These are phyloP conservation scores for Phrynocephalus vlangalii DNA, from an alignment of 2,797 vertebrate species.

Conservation along the genomic window DNA sequence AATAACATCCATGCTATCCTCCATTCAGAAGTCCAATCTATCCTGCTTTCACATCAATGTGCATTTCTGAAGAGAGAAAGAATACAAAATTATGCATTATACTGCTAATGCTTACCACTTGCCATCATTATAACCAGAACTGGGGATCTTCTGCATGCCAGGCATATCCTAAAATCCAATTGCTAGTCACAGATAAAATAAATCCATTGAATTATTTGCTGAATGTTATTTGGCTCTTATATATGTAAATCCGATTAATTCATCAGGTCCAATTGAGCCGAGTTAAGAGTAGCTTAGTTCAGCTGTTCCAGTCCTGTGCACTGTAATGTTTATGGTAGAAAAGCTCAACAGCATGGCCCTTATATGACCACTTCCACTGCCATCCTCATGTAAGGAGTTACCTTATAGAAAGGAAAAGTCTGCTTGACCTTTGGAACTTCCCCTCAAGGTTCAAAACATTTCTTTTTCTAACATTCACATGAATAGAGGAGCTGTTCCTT, in stretches of 20 bases:
- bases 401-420: neutral
- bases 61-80: too few relatives aligned
- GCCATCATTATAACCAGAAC: neutral
- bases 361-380: neutral
- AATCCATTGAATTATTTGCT: too few relatives aligned
- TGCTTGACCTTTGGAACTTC: neutral
- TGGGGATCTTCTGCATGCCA: neutral
- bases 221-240: too few relatives aligned
- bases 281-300: neutral
- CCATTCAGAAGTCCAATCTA: too few relatives aligned
- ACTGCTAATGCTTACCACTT: neutral
- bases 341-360: too few relatives aligned
- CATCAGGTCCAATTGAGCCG: neutral
- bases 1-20: neutral
- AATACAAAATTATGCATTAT: neutral
- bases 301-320: neutral
- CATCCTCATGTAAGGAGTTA: neutral
- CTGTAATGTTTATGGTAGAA: neutral
- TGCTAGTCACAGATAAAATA: too few relatives aligned
- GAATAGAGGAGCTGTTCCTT: neutral
- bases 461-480: neutral
- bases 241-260: neutral
- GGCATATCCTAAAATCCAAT: too few relatives aligned
- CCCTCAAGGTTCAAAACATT: neutral
- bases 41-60: too few relatives aligned